phyloP scores from a whole-genome alignment of 2,888 invertebrate genomes.

The Unio pictorum region DNA sequence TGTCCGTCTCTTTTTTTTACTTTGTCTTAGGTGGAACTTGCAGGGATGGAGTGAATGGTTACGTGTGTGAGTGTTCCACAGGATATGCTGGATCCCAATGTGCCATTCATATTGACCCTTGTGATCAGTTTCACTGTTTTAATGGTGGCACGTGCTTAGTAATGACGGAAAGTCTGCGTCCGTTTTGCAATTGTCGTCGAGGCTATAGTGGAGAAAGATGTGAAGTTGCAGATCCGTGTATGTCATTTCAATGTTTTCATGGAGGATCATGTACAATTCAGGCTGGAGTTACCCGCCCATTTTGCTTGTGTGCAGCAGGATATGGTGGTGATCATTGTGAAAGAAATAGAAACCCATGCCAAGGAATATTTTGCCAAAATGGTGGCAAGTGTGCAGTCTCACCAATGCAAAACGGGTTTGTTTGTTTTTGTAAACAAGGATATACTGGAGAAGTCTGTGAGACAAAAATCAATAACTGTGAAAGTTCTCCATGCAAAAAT shows the following conservation, averaged over 20 bases:
- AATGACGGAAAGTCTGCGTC: slow-evolving; percentile 3
- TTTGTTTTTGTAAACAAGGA: slow-evolving; percentile 36
- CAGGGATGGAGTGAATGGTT: slow-evolving; percentile 31
- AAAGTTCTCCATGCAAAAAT: slow-evolving; percentile 40
- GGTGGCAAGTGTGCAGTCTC: slow-evolving; percentile 37
- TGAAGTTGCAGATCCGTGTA: slow-evolving; percentile 8
- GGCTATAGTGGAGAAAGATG: slow-evolving; percentile 21
- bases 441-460: slow-evolving; percentile 49
- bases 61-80: slow-evolving; percentile 22
- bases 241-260: not conserved
- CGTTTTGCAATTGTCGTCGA: slow-evolving; percentile 10
- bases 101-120: slow-evolving; percentile 23
- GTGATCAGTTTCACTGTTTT: slow-evolving; percentile 15
- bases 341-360: slow-evolving; percentile 36
- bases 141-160: slow-evolving; percentile 20
- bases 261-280: slow-evolving; percentile 3
- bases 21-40: slow-evolving; percentile 33
- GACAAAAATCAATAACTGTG: slow-evolving; percentile 36
- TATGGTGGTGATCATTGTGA: slow-evolving; percentile 24
- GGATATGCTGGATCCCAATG: slow-evolving; percentile 32
- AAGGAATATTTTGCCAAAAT: slow-evolving; percentile 36
- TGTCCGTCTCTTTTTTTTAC: not conserved
- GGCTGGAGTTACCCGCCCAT: not conserved
- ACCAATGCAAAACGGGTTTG: slow-evolving; percentile 18
- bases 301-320: slow-evolving; percentile 24